Base-by-base conservation (phyloP, 1,140 invertebrate species). In the Drosophila carrolli region DNA sequence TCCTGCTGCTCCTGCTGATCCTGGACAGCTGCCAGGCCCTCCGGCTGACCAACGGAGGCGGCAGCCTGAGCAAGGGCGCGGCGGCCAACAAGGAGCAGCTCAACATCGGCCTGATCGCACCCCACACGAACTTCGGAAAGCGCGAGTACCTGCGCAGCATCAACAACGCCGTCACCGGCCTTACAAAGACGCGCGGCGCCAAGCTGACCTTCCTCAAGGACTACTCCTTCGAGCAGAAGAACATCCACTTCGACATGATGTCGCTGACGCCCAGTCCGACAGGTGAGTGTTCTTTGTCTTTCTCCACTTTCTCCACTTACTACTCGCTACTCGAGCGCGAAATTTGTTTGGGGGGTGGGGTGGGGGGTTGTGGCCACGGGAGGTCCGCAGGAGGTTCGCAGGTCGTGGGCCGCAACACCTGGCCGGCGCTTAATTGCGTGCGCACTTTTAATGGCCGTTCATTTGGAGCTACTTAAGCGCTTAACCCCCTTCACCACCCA, bases 201-300 rank as follows among this genome's bases (percentile, higher is more conserved):
- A 94, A 93, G 73, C 93, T 95, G 60, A 93, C 93, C 66, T 96
- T 95, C 90, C 85, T 95, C 38, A 94, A 95, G 80, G 94, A 94
- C 68, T 95, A 95, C 86, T 93, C 93, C 29, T 95, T 96, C 75
- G 94, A 94, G 13, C 93, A 93, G 37, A 91, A 93, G 41, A 94
- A 95, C 74, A 95, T 96, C 29, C 94, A 94, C 75, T 94, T 93
- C 65, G 94, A 94, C 43, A 94, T 95, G 93, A 95, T 96, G 94
- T 94, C 94, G 55, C 92, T 97, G 16, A 96, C 95, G 46, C 96
- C 96, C 8, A 96, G 95, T 93, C 96, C 96, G 9, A 96, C 95
- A 94, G 95, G 96, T 96, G 67, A 92, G 91, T 85, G 14, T 5
- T 35, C 44, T 4, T n/a, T n/a, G 11, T 13, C 10, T 5, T n/a